Conservation (phyloP, 2,113 vertebrate species). For the Neopipo cinnamomea region DNA sequence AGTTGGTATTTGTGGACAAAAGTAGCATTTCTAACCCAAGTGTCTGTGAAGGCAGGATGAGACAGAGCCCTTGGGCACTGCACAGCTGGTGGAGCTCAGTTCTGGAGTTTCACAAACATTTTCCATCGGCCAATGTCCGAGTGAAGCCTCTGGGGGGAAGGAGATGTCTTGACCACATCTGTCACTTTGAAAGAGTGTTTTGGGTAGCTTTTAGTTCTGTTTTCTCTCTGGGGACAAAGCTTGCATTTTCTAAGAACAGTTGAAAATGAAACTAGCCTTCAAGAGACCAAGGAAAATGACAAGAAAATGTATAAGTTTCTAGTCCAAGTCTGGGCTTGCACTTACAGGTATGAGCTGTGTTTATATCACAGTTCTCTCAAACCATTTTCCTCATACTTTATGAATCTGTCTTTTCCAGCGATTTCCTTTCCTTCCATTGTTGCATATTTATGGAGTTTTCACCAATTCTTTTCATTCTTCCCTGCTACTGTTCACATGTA, state of each 20-base stretch:
- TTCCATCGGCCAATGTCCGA: background rate
- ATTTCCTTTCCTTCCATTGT: background rate
- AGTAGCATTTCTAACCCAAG: background rate
- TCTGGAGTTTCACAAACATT: slow-evolving; percentile 49
- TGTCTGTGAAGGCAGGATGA: background rate
- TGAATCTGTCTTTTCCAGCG: background rate
- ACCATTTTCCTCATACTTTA: background rate
- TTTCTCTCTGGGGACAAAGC: slow-evolving; percentile 1
- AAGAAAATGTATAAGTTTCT: background rate
- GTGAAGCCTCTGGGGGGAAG: slow-evolving; percentile 3
- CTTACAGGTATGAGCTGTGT: background rate
- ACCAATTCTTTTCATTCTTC: slow-evolving; percentile 7
- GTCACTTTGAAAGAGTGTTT: slow-evolving; percentile 15
- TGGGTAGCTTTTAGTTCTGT: background rate
- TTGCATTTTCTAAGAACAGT: background rate
- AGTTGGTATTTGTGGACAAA: slow-evolving; percentile 18
- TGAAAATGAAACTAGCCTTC: background rate
- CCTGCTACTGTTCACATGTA: background rate
- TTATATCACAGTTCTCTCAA: background rate
- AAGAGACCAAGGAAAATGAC: background rate
- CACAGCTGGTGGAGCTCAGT: background rate
- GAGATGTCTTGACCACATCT: slow-evolving; percentile 36
- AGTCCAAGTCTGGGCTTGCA: background rate
- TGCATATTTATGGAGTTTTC: slow-evolving; percentile 6
- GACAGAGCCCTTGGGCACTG: slow-evolving; percentile 1